These are phyloP conservation scores for Cylindroiulus punctatus DNA, from an alignment of 2,888 invertebrate species.

Conservation along the genomic window DNA sequence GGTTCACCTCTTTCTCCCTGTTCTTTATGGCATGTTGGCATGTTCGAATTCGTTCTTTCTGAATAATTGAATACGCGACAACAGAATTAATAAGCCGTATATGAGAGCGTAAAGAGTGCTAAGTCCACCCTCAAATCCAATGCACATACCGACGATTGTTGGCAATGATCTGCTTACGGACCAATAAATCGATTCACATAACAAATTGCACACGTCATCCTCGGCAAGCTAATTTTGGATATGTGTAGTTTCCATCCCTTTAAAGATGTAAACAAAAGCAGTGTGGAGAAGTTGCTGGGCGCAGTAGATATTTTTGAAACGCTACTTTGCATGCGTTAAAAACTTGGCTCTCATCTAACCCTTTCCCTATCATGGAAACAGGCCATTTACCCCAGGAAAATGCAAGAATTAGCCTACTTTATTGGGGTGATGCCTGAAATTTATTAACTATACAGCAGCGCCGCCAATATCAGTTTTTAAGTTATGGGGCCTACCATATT, in stretches of 20 bases:
- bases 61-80: constrained; percentile 16
- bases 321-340: background rate
- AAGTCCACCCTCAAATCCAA: background rate
- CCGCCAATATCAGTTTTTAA: too few relatives aligned
- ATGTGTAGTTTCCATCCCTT: background rate
- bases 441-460: too few relatives aligned
- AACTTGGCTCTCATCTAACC: background rate
- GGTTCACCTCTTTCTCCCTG: background rate
- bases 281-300: background rate
- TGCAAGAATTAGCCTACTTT: background rate
- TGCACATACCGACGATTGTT: background rate
- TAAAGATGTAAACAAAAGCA: background rate
- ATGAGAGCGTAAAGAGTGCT: background rate
- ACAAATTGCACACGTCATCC: constrained; percentile 23
- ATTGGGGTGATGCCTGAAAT: too few relatives aligned
- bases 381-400: background rate
- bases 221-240: background rate
- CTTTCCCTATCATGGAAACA: too few relatives aligned
- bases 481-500: too few relatives aligned
- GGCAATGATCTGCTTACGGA: background rate
- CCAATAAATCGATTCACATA: background rate
- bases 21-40: constrained; percentile 15
- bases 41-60: constrained; percentile 1
- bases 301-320: background rate
- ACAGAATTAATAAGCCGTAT: constrained; percentile 9